Base-by-base conservation (phyloP, 2,888 invertebrate species). In the Drosophila antonietae region DNA sequence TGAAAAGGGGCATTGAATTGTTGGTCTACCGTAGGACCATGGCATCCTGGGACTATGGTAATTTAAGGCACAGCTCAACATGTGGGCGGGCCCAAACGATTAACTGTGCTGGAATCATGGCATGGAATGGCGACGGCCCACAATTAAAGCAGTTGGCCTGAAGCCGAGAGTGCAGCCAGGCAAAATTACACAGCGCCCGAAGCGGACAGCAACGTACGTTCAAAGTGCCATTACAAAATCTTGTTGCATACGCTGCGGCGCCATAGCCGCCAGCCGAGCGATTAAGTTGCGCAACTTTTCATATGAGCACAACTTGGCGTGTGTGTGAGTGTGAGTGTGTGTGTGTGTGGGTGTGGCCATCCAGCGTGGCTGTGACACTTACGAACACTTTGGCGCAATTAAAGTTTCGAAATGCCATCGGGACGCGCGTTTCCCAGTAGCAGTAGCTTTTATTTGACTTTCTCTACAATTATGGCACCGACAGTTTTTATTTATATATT, bases 31-130 rank as follows among this genome's bases (percentile, higher is more conserved):
- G 14, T 33, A 9, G 28, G 6, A 28, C 68, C 56, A 52, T 43
- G 70, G 49, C 44, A 44, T 5, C 9, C 2, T 43, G 18, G 33
- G 10, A 28, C 68, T 56, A 56, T 43, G 66, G 52, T 44, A 66
- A 64, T 63, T 66, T 62, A 59, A 63, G 59, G 77, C 64, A 67
- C 83, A 85, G 77, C 64, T 68, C 83, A 85, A 85, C 72, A 88
- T 66, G 80, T 88, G 68, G 84, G 56, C 46, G 67, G 35, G 23
- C 31, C 35, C 14, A 31, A 35, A 41, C 44, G 23, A 14, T 28
- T 31, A 49, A n/a, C 47, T 28, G 28, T 20, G 37, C 37, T 2
- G 37, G 37, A 14, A 14, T 37, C 2, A 4, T 7, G 46, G 46
- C 1, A 8, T 37, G 43, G 33, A 4, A 18, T 64, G 23, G 37